Evolutionary conservation across 2,113 vertebrate genomes (phyloP).

Genomic region (Aptenodytes forsteri): DNA sequence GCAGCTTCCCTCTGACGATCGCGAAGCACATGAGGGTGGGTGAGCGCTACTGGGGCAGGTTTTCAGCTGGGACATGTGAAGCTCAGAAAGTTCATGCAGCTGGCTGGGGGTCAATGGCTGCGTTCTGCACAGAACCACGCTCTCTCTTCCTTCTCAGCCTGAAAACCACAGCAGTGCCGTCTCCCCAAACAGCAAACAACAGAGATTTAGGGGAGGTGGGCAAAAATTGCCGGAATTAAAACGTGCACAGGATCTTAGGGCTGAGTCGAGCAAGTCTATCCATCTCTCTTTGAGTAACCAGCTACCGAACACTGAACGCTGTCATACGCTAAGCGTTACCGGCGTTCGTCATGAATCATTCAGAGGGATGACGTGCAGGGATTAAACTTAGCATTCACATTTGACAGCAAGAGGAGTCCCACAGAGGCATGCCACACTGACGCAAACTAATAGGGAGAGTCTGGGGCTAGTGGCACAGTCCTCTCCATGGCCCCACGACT

Average conservation of each 20-base stretch:
- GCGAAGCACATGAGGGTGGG: background rate
- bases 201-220: background rate
- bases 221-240: background rate
- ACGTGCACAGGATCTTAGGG: fast-evolving
- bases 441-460: background rate
- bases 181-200: background rate
- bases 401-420: background rate
- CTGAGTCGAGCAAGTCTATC: background rate
- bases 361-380: background rate
- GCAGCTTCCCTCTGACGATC: background rate
- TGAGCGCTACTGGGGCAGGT: background rate
- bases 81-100: background rate
- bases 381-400: background rate
- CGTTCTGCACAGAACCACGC: fast-evolving
- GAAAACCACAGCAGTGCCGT: background rate
- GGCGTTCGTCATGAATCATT: background rate
- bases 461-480: background rate
- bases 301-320: background rate
- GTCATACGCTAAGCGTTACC: background rate
- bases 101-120: fast-evolving
- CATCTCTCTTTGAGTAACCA: background rate
- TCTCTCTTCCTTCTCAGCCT: background rate
- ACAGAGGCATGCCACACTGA: background rate
- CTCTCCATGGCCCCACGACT: fast-evolving
- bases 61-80: background rate